Conservation (phyloP, 2,797 vertebrate genomes). For the Vipera latastei region DNA sequence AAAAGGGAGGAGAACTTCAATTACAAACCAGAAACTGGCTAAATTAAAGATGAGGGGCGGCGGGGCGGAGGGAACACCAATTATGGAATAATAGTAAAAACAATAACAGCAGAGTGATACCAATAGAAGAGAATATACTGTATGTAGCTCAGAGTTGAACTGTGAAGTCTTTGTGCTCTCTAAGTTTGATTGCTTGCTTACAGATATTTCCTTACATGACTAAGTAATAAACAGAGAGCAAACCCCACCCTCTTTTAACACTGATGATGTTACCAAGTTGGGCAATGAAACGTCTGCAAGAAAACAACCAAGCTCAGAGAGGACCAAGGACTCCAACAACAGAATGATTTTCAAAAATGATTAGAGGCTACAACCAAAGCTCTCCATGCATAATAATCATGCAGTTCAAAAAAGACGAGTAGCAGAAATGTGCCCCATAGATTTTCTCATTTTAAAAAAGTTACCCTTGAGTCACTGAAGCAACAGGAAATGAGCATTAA, state of each 20-base stretch:
- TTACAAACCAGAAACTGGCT: slow-evolving; percentile 34
- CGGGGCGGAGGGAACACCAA: not conserved
- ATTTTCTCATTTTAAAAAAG: slow-evolving; percentile 34
- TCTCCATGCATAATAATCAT: slow-evolving; percentile 17
- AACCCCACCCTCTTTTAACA: not conserved
- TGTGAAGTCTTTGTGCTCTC: not conserved
- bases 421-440: not conserved
- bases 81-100: not conserved
- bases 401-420: slow-evolving; percentile 2
- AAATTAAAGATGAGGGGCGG: not conserved
- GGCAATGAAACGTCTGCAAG: not conserved
- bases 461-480: slow-evolving; percentile 37
- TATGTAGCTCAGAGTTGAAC: not conserved
- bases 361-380: not conserved
- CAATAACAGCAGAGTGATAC: not conserved
- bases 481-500: slow-evolving; percentile 52
- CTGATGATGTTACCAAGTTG: not conserved
- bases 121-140: not conserved
- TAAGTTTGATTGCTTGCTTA: not conserved
- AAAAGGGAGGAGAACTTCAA: slow-evolving; percentile 48
- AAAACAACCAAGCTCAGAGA: not conserved
- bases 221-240: not conserved
- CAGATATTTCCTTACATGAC: not conserved
- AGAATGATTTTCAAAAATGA: not conserved
- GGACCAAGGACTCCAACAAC: not conserved